Evolutionary conservation across 2,797 vertebrate genomes (phyloP), one percentile per base, ranked within the genome.

Genomic region (Myripristis jacobus): DNA sequence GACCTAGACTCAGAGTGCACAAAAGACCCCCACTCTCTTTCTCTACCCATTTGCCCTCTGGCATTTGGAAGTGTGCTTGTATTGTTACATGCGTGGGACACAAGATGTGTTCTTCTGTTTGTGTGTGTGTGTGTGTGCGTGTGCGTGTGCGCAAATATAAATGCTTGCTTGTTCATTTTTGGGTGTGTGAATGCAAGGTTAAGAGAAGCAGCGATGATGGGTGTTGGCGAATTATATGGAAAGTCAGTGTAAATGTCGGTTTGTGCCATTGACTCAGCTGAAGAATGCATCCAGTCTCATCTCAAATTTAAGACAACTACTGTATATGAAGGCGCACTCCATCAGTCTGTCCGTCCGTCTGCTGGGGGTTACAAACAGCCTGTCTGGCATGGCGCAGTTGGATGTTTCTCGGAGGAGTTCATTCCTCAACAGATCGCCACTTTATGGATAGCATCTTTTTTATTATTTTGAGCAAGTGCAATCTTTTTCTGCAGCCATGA

Each of bases 1-100:
- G 89, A 86, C 87, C 85, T 86, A 77, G 89, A 84, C 87, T 93
- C 85, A 55, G 78, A 79, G 77, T 74, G 77, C 81, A 87, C 77
- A 83, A 85, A 87, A 80, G 88, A 82, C 81, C 88, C 82, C 72
- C 66, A 60, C 65, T 81, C 59, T 75, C 38, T 44, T 80, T 74
- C 78, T 83, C 77, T 73, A 60, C 82, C 84, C 75, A 41, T 85
- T 90, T 91, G 80, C 75, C 88, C 85, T 87, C 66, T 89, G 83
- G 83, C 82, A 87, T 87, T 89, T 84, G 43, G 22, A 74, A 78
- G 59, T 79, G 60, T 79, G 70, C 77, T 75, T 70, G 51, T 73
- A 53, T 73, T 66, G 36, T 71, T 61, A 58, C 38, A 51, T 57
- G 60, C 82, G 50, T 67, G 71, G 73, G 76, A 63, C 52, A 34